Evolutionary conservation across 2,113 vertebrate genomes (phyloP).

Genomic region (Carlito syrichta): DNA sequence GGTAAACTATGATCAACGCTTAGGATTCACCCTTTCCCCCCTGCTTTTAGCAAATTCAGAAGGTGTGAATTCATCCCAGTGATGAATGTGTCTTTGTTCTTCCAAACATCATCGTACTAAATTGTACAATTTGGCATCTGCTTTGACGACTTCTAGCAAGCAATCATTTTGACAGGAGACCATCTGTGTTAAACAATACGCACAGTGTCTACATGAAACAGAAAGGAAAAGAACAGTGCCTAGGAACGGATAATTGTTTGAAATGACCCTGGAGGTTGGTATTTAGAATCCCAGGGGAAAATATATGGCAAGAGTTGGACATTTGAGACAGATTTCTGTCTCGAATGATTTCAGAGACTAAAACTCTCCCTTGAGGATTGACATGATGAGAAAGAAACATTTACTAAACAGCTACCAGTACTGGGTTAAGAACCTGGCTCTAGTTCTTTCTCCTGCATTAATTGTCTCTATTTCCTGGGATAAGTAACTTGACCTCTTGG

Average conservation of each 20-base stretch:
- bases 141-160: conserved; percentile 49
- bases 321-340: conserved; percentile 37
- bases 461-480: background rate
- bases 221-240: background rate
- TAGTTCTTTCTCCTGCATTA: background rate
- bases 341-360: conserved; percentile 32
- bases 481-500: background rate
- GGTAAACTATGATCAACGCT: background rate
- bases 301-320: background rate
- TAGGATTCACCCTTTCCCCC: conserved; percentile 54
- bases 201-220: conserved; percentile 58
- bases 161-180: conserved; percentile 67
- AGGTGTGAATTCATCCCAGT: conserved; percentile 43
- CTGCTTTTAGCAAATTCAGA: conserved; percentile 33
- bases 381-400: background rate
- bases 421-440: background rate
- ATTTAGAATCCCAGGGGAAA: conserved; percentile 43
- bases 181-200: conserved; percentile 68
- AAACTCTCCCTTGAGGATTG: conserved; percentile 1
- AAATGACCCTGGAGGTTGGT: conserved; percentile 44
- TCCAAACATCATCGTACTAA: conserved; percentile 66
- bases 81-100: conserved; percentile 13
- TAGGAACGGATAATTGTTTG: conserved; percentile 31
- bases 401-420: background rate
- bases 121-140: conserved; percentile 62